Base-by-base conservation (phyloP, 2,113 vertebrate genomes). In the Budorcas taxicolor region DNA sequence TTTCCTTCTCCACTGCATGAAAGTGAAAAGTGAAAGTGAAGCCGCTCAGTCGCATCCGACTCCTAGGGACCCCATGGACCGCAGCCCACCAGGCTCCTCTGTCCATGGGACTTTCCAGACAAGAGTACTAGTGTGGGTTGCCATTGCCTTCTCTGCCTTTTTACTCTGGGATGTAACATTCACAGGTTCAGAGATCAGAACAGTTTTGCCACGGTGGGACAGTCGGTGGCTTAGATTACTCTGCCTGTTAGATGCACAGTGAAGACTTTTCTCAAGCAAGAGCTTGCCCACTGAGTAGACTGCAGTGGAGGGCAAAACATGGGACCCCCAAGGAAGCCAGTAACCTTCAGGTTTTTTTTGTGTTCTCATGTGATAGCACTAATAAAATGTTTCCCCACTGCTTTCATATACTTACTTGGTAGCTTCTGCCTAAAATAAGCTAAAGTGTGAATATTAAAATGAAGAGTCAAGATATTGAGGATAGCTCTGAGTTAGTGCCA, bases 151-250 rank as follows among this genome's bases (percentile, higher is more conserved):
- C 58, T 62, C 58, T 31, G 13, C 7, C 43, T 1, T 88, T 84
- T 93, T 95, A 15, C 16, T 12, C 33, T 58, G 6, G 16, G 52
- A 62, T 3, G 6, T 17, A 55, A 27, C 6, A 45, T 23, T 86
- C 17, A 60, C 2, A 36, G 19, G 7, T 45, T 92, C 12, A 5
- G 4, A 27, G 6, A 45, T 52, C 40, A 6, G 27, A 40, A 25
- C 7, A 10, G 74, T 31, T 94, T 33, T 15, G 58, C 25, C 4
- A 6, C 1, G 3, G 7, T 3, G 0, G 2, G 31, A 23, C 80
- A 1, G 0, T 16, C 1, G 0, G 4, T 1, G 3, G 17, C 15
- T 71, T 45, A 27, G 8, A 74, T 29, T 50, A 12, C n/a, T 40
- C 50, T 78, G 43, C 13, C 4, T 55, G 2, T 62, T n/a, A 16